Evolutionary conservation across 92 coral and sea anemone species (phyloP), one percentile per base, ranked within the genome.

Genomic region (Virgularia gustaviana): DNA sequence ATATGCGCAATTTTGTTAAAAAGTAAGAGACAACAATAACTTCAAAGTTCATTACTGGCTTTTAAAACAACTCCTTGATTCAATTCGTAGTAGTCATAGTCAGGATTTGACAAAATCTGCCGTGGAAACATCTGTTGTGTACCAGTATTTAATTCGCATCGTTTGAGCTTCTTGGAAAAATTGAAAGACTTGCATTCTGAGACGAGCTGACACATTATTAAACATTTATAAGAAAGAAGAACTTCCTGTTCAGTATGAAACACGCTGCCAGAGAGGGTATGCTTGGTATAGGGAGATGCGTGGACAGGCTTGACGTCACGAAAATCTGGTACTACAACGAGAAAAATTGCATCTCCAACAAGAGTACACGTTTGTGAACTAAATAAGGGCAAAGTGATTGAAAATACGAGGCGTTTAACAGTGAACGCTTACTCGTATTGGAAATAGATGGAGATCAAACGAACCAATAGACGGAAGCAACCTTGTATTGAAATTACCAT

Each of bases 131-230:
- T 28, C 36, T 35, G 12, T 24, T 35, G 34, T 47, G 68, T 61
- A n/a, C 38, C 68, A 13, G 4, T 61, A 30, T 61, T 61, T 8
- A 61, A 37, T 16, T 61, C 68, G 42, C 68, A 61, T 61, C 34
- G 1, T 23, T 61, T 4, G 22, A 61, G 37, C 43, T 34, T 34
- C 25, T 34, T 0, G 9, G 68, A 61, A 35, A 61, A 61, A 25
- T 61, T 61, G 47, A 61, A 61, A 16, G 68, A 61, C 68, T 61
- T 61, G 68, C 68, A 61, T 3, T 24, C 18, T 47, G 28, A 27
- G 15, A 34, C 68, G 1, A 34, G 42, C 4, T 35, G 68, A 61
- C 68, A 61, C 25, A 61, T 8, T 29, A 61, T 34, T 3, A 61
- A 24, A 35, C 68, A 61, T 36, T 61, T 47, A 24, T 61, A 61